Conservation (phyloP, 2,888 invertebrate species). For the Calameuta idolon region DNA sequence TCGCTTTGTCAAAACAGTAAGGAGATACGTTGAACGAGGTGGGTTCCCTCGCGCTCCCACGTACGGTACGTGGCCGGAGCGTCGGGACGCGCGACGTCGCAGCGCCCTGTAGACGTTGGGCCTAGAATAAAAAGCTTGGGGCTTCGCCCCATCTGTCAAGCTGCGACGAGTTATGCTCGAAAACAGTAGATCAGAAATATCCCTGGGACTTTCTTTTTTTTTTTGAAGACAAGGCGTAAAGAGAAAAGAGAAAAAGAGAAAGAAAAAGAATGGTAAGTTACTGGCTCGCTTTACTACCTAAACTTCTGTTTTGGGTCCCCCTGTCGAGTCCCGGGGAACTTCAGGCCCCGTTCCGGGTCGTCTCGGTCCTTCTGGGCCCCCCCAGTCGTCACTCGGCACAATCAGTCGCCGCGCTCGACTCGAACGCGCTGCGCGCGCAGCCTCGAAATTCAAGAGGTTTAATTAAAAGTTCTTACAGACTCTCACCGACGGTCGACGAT, state of each 20-base stretch:
- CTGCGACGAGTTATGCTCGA: constrained; percentile 13
- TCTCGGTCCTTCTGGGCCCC: no score
- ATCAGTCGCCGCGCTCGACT: no score
- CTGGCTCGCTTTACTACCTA: no score
- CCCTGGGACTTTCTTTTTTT: neutral
- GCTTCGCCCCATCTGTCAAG: constrained; percentile 35
- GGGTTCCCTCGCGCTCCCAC: constrained; percentile 26
- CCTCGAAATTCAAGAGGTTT: constrained; percentile 36
- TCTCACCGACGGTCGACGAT: constrained; percentile 1
- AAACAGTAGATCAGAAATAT: constrained; percentile 4
- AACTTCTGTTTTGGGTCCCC: no score
- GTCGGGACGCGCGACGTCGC: no score
- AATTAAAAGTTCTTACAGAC: constrained; percentile 36
- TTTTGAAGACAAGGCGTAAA: no score
- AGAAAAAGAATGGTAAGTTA: constrained; percentile 5
- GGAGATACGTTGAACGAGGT: constrained; percentile 38
- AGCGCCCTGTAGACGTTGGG: no score
- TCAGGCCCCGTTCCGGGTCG: no score
- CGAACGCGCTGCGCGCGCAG: no score
- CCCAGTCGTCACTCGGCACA: no score
- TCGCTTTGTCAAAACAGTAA: constrained; percentile 42
- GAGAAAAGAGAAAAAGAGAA: neutral
- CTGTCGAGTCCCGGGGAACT: no score
- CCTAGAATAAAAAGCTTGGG: constrained; percentile 30
- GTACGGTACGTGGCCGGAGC: constrained; percentile 14